Percentiles rank a stretch among this genome's conserved stretches.
These are phyloP conservation scores for Drosophila atripex DNA, from an alignment of 2,888 invertebrate species.

Conservation along the genomic window DNA sequence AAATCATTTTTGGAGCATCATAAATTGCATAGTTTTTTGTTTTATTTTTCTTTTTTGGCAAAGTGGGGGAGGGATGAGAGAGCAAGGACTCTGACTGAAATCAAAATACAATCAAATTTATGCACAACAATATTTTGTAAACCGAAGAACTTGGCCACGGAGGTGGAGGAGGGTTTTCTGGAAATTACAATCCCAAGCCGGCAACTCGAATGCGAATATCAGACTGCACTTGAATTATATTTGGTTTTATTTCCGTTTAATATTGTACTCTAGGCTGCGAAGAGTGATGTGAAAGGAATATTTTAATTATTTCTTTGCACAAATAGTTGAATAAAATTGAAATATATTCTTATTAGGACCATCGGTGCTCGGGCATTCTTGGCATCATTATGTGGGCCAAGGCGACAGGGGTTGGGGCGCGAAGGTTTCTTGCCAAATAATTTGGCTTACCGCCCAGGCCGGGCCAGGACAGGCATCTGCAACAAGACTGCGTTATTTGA, in stretches of 20 bases:
- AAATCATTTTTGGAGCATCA: slow-evolving; percentile 47
- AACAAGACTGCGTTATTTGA: no score
- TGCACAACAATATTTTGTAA: slow-evolving; percentile 42
- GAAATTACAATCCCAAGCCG: background rate
- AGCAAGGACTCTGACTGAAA: slow-evolving; percentile 35
- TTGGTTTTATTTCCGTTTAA: background rate
- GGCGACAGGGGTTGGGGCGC: slow-evolving; percentile 6
- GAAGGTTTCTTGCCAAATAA: slow-evolving; percentile 46
- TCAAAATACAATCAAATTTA: slow-evolving; percentile 50
- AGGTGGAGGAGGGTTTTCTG: no score
- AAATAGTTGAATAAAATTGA: background rate
- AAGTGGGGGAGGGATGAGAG: background rate
- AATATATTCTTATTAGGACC: slow-evolving; percentile 6
- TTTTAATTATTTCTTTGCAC: no score
- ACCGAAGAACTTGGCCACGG: slow-evolving; percentile 9
- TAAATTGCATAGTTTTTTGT: slow-evolving; percentile 33
- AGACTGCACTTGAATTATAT: no score
- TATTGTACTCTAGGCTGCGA: no score
- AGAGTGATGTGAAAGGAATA: no score
- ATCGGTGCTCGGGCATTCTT: slow-evolving; percentile 14
- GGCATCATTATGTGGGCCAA: slow-evolving; percentile 32
- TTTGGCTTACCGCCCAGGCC: slow-evolving; percentile 38
- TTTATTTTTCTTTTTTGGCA: slow-evolving; percentile 1
- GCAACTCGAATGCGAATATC: no score
- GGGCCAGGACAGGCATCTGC: no score